Percentiles rank a stretch among this genome's conserved stretches.
These are phyloP conservation scores for Euphysa ruthae DNA, from an alignment of 30 jellyfish, hydroid and myxozoan species.

Conservation along the genomic window DNA sequence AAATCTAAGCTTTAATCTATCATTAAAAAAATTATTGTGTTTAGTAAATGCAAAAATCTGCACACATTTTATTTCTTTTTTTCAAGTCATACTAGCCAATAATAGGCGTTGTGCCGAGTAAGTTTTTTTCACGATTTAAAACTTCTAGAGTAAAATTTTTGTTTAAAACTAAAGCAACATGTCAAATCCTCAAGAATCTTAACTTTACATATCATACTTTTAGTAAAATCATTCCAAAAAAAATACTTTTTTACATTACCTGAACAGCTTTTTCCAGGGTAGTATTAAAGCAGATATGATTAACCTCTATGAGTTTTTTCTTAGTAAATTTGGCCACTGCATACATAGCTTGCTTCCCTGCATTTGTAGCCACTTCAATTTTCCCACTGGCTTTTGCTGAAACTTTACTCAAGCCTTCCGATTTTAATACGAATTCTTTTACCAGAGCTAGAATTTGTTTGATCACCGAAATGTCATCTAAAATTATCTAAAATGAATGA, in stretches of 20 bases:
- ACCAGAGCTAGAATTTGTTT: slow-evolving; percentile 37
- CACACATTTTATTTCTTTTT: no score
- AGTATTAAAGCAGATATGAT: slow-evolving; percentile 68
- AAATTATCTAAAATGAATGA: slow-evolving; percentile 57
- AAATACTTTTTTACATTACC: background rate
- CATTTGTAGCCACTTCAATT: slow-evolving; percentile 42
- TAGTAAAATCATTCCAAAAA: no score
- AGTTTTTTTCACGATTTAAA: no score
- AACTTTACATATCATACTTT: no score
- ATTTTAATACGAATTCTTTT: slow-evolving; percentile 32
- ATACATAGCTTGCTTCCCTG: slow-evolving; percentile 40
- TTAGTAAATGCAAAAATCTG: no score
- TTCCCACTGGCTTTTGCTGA: slow-evolving; percentile 47
- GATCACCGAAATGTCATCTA: slow-evolving; percentile 36
- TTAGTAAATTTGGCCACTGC: slow-evolving; percentile 26
- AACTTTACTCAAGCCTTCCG: slow-evolving; percentile 23
- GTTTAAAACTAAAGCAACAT: background rate
- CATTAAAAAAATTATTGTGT: no score
- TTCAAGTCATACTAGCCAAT: no score
- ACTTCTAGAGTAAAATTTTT: no score
- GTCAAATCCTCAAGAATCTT: no score
- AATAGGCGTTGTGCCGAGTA: no score
- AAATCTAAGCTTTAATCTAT: no score
- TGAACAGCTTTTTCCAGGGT: slow-evolving; percentile 51
- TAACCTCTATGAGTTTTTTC: slow-evolving; percentile 40